phyloP scores from a whole-genome alignment of 2,888 invertebrate genomes.

The Morinoia aosen region DNA sequence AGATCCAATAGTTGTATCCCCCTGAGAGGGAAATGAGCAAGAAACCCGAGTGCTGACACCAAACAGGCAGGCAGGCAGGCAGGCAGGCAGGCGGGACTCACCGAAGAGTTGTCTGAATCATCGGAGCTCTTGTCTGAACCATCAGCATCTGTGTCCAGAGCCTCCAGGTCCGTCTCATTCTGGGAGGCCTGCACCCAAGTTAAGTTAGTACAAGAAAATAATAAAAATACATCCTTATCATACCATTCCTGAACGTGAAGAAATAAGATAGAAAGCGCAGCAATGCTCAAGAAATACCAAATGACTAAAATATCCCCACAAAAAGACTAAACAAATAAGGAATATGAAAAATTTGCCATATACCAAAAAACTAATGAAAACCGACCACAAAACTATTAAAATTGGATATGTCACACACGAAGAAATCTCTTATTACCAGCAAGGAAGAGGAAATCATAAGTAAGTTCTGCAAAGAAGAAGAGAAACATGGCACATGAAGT shows the following conservation, averaged over 20 bases:
- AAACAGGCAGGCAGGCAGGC: background rate
- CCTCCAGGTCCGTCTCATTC: background rate
- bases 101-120: slow-evolving; percentile 5
- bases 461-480: background rate
- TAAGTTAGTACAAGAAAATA: background rate
- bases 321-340: too few relatives aligned
- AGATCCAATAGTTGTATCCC: too few relatives aligned
- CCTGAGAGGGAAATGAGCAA: background rate
- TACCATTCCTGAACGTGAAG: too few relatives aligned
- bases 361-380: too few relatives aligned
- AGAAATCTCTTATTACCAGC: background rate
- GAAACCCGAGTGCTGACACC: background rate
- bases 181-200: background rate
- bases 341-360: too few relatives aligned
- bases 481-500: background rate
- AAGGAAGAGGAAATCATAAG: background rate
- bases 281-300: too few relatives aligned
- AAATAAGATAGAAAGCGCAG: too few relatives aligned
- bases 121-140: background rate
- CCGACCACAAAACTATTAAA: too few relatives aligned
- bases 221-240: too few relatives aligned
- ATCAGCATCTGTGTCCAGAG: background rate
- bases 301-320: too few relatives aligned
- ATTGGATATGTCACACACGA: too few relatives aligned
- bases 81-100: background rate